Evolutionary conservation across 2,888 invertebrate genomes (phyloP).

Genomic region (Penaeus monodon): DNA sequence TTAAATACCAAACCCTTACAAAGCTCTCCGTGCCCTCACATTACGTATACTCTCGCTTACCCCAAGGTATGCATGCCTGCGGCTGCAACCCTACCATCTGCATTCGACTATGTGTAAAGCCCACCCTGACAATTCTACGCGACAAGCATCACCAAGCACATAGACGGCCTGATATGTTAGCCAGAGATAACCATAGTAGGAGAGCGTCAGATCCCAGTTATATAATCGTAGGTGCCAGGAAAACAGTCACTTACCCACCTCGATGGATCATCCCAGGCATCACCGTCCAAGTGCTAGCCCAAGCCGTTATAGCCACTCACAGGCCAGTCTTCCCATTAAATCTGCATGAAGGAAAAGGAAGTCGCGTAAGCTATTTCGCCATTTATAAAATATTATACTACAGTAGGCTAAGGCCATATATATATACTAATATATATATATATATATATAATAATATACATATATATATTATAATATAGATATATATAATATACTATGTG

Average conservation of each 20-base stretch:
- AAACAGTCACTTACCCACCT: slow-evolving; percentile 72
- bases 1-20: no score
- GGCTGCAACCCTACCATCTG: slow-evolving; percentile 9
- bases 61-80: no score
- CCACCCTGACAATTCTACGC: neutral
- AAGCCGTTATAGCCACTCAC: slow-evolving; percentile 71
- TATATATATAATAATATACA: no score
- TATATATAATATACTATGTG: no score
- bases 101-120: neutral
- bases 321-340: slow-evolving; percentile 36
- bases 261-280: slow-evolving; percentile 72
- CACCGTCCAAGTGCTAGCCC: slow-evolving; percentile 73
- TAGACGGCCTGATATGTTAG: slow-evolving; percentile 67
- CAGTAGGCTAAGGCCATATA: no score
- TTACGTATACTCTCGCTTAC: no score
- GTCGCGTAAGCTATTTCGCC: neutral
- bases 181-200: slow-evolving; percentile 70
- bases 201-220: slow-evolving; percentile 76
- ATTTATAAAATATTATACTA: neutral
- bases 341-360: neutral
- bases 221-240: slow-evolving; percentile 75
- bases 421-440: no score
- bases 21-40: no score
- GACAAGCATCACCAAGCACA: no score
- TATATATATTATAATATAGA: no score